Conservation (phyloP, 2,113 vertebrate genomes). For the Todiramphus saurophagus region DNA sequence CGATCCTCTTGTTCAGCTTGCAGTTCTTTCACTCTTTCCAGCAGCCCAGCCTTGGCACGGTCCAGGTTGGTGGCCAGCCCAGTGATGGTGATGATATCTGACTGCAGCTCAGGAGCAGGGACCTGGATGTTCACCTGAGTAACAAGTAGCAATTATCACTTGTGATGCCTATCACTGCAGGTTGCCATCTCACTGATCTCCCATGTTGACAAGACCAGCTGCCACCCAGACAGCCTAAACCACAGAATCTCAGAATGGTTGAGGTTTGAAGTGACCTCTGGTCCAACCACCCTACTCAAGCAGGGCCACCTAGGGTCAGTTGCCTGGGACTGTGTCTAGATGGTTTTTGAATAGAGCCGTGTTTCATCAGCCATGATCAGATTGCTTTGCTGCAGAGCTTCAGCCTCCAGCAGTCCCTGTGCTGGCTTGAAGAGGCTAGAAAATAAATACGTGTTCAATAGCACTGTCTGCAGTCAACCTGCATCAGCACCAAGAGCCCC, state of each 20-base stretch:
- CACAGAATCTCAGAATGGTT: neutral
- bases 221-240: neutral
- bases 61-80: conserved; percentile 88
- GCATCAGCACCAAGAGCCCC: neutral
- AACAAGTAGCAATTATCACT: rapidly evolving
- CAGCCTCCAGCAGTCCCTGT: neutral
- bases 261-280: neutral
- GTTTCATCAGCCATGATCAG: neutral
- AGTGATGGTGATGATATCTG: conserved; percentile 89
- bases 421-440: neutral
- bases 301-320: neutral
- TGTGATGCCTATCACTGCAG: neutral
- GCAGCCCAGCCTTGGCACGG: conserved; percentile 89
- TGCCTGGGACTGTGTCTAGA: neutral
- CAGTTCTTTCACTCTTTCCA: conserved; percentile 92
- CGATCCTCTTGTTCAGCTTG: conserved; percentile 95
- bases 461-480: neutral
- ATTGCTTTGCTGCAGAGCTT: neutral
- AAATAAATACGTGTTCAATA: neutral
- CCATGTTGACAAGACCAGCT: neutral
- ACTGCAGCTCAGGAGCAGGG: conserved; percentile 94
- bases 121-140: conserved; percentile 96
- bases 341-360: neutral
- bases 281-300: neutral
- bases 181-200: rapidly evolving